Evolutionary conservation across 2,888 invertebrate species (phyloP), one percentile per base, ranked within the genome.

Genomic region (Bedellia somnulentella): DNA sequence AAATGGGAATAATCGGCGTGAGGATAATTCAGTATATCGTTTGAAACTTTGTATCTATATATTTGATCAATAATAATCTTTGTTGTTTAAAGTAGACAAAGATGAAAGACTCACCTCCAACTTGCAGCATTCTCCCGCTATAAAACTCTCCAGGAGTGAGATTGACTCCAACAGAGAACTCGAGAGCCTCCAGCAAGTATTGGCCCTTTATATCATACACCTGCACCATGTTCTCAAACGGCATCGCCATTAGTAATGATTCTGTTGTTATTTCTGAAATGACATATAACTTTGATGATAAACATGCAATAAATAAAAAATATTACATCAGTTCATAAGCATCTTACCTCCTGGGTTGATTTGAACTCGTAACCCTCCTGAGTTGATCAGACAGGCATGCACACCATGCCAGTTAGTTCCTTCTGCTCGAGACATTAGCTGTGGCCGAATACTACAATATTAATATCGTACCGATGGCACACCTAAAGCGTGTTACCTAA

Each of bases 201-300:
- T 71, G 57, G 0, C 93, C 93, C 29, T 76, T 67, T 32, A 93
- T 52, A 43, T 86, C 85, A 32, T 86, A 81, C 9, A 85, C 70
- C 44, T 88, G 84, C 35, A 90, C 67, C 26, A 79, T 80, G 57
- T 91, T 91, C 47, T 82, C 82, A 49, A 92, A 93, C 1, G 93
- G 93, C 35, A 84, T 75, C 13, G 84, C 79, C 42, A 82, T 80
- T 4, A 87, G 58, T 5, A 91, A 46, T 33, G 85, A 84, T 29
- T 82, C 83, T 23, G 83, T 85, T 1, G 86, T 87, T 8, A 87
- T 79, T 6, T 83, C 89, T 88, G 52, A 27, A 34, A 15, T 27
- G 11, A 15, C n/a, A n/a, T n/a, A n/a, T n/a, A n/a, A n/a, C n/a
- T n/a, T n/a, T n/a, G n/a, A n/a, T n/a, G n/a, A n/a, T n/a, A n/a